Evolutionary conservation across 2,888 invertebrate species (phyloP).

Genomic region (Desoria tigrina): DNA sequence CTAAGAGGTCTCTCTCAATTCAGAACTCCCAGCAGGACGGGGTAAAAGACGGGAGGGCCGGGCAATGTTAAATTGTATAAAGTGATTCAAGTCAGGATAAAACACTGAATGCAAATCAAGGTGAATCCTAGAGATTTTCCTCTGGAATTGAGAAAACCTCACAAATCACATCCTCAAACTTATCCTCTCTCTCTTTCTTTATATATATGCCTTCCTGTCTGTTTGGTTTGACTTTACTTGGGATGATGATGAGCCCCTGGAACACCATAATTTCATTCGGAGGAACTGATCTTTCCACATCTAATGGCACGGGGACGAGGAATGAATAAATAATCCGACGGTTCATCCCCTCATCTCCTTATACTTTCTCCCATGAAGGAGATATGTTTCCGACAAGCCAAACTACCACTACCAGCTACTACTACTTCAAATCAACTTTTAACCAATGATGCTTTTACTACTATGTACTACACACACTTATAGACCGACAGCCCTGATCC

Average conservation of each 20-base stretch:
- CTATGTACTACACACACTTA: too few species aligned
- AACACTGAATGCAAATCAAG: conserved; percentile 20
- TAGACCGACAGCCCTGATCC: too few species aligned
- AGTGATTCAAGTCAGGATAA: conserved; percentile 12
- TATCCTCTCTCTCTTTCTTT: not conserved
- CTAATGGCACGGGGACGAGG: conserved; percentile 46
- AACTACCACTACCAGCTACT: too few species aligned
- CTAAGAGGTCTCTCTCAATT: too few species aligned
- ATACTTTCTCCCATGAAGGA: too few species aligned
- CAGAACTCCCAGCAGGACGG: too few species aligned
- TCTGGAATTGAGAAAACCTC: conserved; percentile 1
- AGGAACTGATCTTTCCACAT: conserved; percentile 24
- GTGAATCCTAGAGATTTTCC: not conserved
- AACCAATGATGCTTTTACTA: too few species aligned
- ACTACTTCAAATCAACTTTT: too few species aligned
- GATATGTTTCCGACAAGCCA: too few species aligned
- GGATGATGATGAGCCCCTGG: conserved; percentile 16
- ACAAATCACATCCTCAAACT: conserved; percentile 16
- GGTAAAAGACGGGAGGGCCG: not conserved
- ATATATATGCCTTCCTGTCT: conserved; percentile 6
- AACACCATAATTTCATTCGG: conserved; percentile 24
- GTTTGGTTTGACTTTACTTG: conserved; percentile 10
- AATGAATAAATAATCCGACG: conserved; percentile 42
- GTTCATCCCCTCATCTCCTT: not conserved
- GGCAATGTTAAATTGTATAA: conserved; percentile 1